Evolutionary conservation across 2,888 invertebrate genomes (phyloP).

Genomic region (Mayetiola destructor): DNA sequence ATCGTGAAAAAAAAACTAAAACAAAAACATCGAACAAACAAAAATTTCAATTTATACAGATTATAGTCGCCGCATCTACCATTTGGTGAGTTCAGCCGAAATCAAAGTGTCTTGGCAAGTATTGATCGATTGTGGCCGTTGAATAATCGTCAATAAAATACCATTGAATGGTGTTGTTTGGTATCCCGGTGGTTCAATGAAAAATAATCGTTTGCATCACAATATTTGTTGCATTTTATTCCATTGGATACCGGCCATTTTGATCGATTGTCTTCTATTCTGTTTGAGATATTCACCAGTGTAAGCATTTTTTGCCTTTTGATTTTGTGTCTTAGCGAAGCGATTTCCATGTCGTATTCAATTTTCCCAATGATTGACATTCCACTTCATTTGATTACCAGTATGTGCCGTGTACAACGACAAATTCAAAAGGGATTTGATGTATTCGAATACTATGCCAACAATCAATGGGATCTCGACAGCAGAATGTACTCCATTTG

Average conservation of each 20-base stretch:
- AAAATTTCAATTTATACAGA: conserved; percentile 32
- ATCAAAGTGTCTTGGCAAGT: conserved; percentile 78
- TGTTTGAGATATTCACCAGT: conserved; percentile 76
- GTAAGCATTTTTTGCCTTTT: conserved; percentile 40
- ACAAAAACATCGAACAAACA: conserved; percentile 19
- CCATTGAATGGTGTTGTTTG: conserved; percentile 78
- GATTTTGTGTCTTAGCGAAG: not conserved
- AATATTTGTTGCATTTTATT: conserved; percentile 71
- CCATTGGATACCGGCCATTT: conserved; percentile 80
- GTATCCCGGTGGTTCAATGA: conserved; percentile 82
- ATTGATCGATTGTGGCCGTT: conserved; percentile 66
- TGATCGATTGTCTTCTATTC: conserved; percentile 64
- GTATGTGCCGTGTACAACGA: conserved; percentile 67
- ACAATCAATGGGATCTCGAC: conserved; percentile 80
- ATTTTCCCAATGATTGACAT: not conserved
- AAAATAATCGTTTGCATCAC: conserved; percentile 59
- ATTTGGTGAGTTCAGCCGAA: conserved; percentile 67
- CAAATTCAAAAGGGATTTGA: conserved; percentile 75
- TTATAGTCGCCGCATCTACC: conserved; percentile 42
- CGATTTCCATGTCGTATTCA: not conserved
- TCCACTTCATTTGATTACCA: conserved; percentile 27
- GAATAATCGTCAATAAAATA: conserved; percentile 58
- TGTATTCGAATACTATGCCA: conserved; percentile 83
- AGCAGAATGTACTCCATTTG: conserved; percentile 48
- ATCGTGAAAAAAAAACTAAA: conserved; percentile 27